These are phyloP conservation scores for Zeugodacus cucurbitae DNA, from an alignment of 1,140 invertebrate species.

Conservation along the genomic window DNA sequence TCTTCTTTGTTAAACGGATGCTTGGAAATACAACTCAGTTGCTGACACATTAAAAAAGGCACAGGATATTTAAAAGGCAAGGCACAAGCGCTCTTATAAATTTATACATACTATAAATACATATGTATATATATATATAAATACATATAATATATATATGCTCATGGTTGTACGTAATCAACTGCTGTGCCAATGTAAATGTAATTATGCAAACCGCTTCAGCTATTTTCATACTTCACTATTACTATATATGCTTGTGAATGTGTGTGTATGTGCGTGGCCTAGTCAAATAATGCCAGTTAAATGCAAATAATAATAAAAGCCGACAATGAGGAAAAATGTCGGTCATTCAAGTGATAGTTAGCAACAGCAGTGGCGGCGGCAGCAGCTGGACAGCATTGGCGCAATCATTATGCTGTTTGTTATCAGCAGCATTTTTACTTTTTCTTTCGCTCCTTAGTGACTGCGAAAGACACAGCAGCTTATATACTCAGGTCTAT, in stretches of 20 bases:
- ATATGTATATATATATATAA: not conserved
- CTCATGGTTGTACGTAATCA: not conserved
- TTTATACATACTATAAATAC: not conserved
- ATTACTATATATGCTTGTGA: too few relatives aligned
- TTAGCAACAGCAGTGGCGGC: not conserved
- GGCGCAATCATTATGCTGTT: not conserved
- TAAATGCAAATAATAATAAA: constrained; percentile 21
- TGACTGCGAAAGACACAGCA: not conserved
- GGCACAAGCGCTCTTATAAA: too few relatives aligned
- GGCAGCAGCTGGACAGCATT: not conserved
- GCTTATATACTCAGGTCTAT: not conserved
- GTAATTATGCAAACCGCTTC: not conserved
- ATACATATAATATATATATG: not conserved
- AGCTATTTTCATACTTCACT: not conserved
- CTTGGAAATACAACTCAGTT: too few relatives aligned
- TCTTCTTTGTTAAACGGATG: not conserved
- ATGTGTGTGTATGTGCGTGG: not conserved
- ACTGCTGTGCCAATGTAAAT: too few relatives aligned
- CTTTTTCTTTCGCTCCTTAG: not conserved
- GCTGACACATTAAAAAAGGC: not conserved
- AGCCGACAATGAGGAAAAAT: constrained; percentile 2
- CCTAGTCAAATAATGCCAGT: not conserved
- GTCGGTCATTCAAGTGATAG: not conserved
- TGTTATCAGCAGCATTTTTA: not conserved
- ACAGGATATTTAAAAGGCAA: not conserved